phyloP scores from a whole-genome alignment of 2,888 invertebrate species.

The Rotaria sp. region DNA sequence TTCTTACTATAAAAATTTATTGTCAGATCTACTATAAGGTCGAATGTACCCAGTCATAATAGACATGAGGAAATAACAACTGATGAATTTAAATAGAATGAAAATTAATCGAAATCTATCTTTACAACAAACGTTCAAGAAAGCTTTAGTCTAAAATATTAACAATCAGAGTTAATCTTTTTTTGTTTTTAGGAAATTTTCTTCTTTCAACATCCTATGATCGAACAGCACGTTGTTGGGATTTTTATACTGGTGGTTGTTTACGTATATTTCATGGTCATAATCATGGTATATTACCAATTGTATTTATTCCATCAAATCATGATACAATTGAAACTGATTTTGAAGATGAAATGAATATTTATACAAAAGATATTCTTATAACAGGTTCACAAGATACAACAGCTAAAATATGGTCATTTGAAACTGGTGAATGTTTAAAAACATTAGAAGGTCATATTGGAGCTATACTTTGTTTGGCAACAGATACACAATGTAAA shows the following conservation, averaged over 20 bases:
- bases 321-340: conserved; percentile 45
- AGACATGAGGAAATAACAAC: too few species aligned
- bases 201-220: conserved; percentile 50
- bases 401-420: conserved; percentile 54
- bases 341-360: conserved; percentile 42
- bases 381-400: conserved; percentile 55
- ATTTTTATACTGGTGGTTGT: conserved; percentile 56
- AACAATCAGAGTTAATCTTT: too few species aligned
- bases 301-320: conserved; percentile 57
- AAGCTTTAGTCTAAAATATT: too few species aligned
- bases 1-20: neutral
- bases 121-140: too few species aligned
- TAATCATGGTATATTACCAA: conserved; percentile 57
- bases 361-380: conserved; percentile 49
- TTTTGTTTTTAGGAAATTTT: conserved; percentile 42
- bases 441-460: conserved; percentile 54
- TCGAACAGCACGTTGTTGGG: conserved; percentile 55
- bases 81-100: too few species aligned
- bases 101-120: too few species aligned
- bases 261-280: conserved; percentile 56
- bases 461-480: conserved; percentile 57
- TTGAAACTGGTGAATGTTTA: conserved; percentile 53
- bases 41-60: too few species aligned
- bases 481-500: conserved; percentile 53
- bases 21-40: too few species aligned